Percentiles rank a stretch among this genome's conserved stretches.
phyloP scores from a whole-genome alignment of 2,888 invertebrate genomes.

The Heteromyza rotundicornis region DNA sequence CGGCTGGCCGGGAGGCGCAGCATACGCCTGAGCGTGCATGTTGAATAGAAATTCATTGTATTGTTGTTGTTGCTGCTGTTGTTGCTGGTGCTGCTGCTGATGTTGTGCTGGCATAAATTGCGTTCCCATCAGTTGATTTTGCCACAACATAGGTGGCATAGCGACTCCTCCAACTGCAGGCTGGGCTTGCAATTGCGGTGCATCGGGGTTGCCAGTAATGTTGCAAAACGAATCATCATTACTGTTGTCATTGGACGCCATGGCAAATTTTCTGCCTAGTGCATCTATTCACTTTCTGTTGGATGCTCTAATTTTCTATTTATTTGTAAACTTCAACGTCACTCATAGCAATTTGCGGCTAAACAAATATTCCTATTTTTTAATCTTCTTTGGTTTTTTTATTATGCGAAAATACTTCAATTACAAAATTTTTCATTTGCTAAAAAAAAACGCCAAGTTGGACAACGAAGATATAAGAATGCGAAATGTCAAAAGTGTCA shows the following conservation, averaged over 20 bases:
- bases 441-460: constrained; percentile 5
- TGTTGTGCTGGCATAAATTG: constrained; percentile 21
- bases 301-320: no score
- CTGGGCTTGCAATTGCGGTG: constrained; percentile 30
- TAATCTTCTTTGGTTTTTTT: no score
- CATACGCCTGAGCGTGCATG: constrained; percentile 41
- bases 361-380: no score
- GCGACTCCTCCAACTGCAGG: constrained; percentile 24
- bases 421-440: no score
- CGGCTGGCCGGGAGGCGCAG: constrained; percentile 40
- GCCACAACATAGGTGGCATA: constrained; percentile 1
- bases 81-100: constrained; percentile 29
- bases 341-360: neutral
- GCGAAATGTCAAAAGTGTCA: neutral
- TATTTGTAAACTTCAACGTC: no score
- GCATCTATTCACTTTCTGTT: no score
- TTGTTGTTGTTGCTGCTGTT: constrained; percentile 37
- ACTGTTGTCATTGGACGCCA: constrained; percentile 24
- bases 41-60: constrained; percentile 50
- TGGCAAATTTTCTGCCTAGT: constrained; percentile 4
- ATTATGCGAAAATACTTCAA: no score
- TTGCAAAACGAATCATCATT: constrained; percentile 20
- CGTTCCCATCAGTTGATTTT: neutral
- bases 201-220: constrained; percentile 4
- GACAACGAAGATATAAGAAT: neutral